Evolutionary conservation across 2,113 vertebrate genomes (phyloP), one percentile per base, ranked within the genome.

Genomic region (Numenius arquata): DNA sequence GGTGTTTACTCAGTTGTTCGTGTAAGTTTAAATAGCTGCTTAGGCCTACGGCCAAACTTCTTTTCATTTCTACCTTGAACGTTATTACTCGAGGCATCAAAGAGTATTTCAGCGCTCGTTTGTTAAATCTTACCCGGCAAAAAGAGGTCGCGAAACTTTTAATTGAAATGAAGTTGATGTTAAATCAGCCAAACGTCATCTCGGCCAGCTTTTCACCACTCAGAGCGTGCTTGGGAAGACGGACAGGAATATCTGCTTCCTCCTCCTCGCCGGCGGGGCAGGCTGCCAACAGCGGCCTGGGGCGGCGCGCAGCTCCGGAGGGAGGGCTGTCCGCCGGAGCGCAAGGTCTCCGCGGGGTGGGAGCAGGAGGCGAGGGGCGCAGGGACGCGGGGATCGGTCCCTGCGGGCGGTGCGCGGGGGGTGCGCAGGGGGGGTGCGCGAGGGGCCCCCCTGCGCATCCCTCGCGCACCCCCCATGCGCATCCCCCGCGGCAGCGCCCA

Each of bases 1-100:
- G 7, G 23, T 85, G 91, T 95, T 93, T 88, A 75, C 67, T 91
- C 93, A 83, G 90, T 96, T 91, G 92, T 80, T 83, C 63, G 26
- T 22, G 15, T 45, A 56, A 72, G 14, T 89, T 95, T 83, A 73
- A 88, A 85, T 36, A 80, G 66, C 50, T 66, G 43, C 36, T 66
- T 41, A 78, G 87, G 88, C 92, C 78, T 36, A 8, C 8, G 75
- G 86, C 82, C 94, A 86, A 85, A 45, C 13, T 29, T 9, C 16
- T 70, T 82, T 85, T 38, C 41, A 21, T 63, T 94, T 95, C 86
- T 84, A 88, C 65, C 76, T 76, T 59, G 23, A 29, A 87, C 89
- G 20, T 93, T 85, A 17, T 52, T 80, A 66, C 74, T 74, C 15
- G 36, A 32, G 38, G 34, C 74, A 93, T 85, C 89, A 95, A 89